Evolutionary conservation across 2,797 vertebrate species (phyloP).

Genomic region (Pantherophis alleghaniensis): DNA sequence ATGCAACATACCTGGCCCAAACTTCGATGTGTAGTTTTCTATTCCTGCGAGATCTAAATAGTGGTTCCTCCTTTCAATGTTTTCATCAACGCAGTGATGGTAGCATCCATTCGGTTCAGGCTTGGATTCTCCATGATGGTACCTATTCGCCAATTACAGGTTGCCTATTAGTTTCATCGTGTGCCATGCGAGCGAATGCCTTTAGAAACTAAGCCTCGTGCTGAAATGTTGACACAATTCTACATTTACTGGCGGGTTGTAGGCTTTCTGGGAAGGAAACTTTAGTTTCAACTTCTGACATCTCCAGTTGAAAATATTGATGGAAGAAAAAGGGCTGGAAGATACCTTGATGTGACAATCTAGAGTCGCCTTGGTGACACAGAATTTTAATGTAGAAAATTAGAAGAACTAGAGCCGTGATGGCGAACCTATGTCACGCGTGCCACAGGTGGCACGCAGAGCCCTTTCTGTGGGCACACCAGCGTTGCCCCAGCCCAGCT

Average conservation of each 20-base stretch:
- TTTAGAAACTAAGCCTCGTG: constrained; percentile 47
- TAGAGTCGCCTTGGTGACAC: too few relatives aligned
- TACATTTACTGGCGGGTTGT: too few relatives aligned
- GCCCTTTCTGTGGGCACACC: too few relatives aligned
- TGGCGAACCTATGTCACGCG: too few relatives aligned
- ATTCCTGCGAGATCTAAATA: constrained; percentile 98
- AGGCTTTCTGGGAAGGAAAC: neutral
- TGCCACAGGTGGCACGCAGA: too few relatives aligned
- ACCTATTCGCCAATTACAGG: constrained; percentile 71
- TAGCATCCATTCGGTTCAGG: constrained; percentile 85
- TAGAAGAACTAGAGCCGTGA: neutral
- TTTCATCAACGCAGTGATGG: constrained; percentile 94
- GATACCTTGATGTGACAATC: neutral
- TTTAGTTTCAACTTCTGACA: neutral
- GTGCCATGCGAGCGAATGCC: constrained; percentile 38
- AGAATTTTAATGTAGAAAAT: too few relatives aligned
- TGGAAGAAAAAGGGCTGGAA: too few relatives aligned
- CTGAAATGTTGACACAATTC: neutral
- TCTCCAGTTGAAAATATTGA: neutral
- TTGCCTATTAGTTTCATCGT: constrained; percentile 39
- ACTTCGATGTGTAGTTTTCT: constrained; percentile 97
- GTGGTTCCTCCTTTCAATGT: constrained; percentile 99
- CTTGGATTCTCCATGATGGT: constrained; percentile 81
- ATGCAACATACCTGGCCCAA: constrained; percentile 82
- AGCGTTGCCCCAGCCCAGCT: too few relatives aligned